Base-by-base conservation (phyloP, 2,888 invertebrate species). In the Xylota sylvarum region DNA sequence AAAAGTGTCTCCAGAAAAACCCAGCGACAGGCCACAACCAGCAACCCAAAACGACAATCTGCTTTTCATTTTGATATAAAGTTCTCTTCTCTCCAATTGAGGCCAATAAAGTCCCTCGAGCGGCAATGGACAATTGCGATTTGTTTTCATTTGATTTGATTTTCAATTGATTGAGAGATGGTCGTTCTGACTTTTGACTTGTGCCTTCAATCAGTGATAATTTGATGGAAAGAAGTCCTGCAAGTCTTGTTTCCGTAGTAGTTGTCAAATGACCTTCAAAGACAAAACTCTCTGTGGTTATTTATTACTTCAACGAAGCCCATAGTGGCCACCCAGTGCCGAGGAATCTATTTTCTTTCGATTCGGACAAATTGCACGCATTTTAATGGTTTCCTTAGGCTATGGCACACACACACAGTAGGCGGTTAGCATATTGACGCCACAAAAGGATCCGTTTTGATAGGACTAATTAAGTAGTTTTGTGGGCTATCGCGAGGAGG, bases 381-480 rank as follows among this genome's bases (percentile, higher is more conserved):
- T 50, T 85, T 85, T 5, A 58, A 50, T 70, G 84, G 84, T 46
- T 50, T 85, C 84, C 3, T n/a, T 56, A 69, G 14, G 37, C 43
- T 5, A 1, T 7, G 14, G n/a, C 37, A 37, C 37, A 37, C 37
- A 48, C 5, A 10, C 64, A 7, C 19, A 23, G 14, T 55, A 4
- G 23, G 55, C 19, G 56, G 70, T 17, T 58, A 52, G 50, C 35
- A 52, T 60, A 52, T 79, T 17, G 73, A 40, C 27, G 67, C 48
- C 73, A 60, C 50, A 27, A 17, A 58, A 48, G 56, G 30, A 80
- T 37, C 50, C 58, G n/a, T 74, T 35, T 79, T 52, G 60, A 73
- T 70, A 17, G 46, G 35, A 80, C 74, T 81, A 85, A 85, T 81
- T 85, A 85, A 70, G 56, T 65, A 37, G n/a, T 55, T 64, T 37